Base-by-base conservation (phyloP, 2,797 vertebrate genomes). In the Cryptoprocta ferox region DNA sequence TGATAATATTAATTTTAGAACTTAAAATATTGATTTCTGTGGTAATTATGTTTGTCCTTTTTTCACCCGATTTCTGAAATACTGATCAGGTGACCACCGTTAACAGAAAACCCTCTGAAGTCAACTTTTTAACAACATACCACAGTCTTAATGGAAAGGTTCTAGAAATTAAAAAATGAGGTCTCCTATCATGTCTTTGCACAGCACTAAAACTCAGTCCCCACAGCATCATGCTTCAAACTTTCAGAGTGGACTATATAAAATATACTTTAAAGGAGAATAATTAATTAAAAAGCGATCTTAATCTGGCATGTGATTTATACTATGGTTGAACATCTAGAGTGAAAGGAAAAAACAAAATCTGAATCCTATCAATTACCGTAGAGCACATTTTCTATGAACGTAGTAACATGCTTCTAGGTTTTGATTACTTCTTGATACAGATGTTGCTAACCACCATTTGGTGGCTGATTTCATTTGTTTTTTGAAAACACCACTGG, bases 1-100 rank as follows among this genome's bases (percentile, higher is more conserved):
- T 24, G 89, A 48, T 37, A 63, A 35, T 86, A 90, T 73, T 98
- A 96, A 94, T 65, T 96, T 92, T 83, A 48, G 32, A 82, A 91
- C 81, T 92, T 75, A 94, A 98, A 95, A 96, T 76, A 73, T 48
- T 95, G 21, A 66, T 97, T 97, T 63, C 70, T 65, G 3, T 94
- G 32, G 30, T 32, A 87, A 73, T 84, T 84, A 39, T 12, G 6
- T 91, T 89, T 95, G 63, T 16, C 39, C 32, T 65, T 79, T 88
- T 21, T 86, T 53, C 3, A 88, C 12, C 45, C 13, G 10, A 42
- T 68, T 92, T 86, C 21, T 87, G 32, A 84, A 97, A 56, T 5
- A 65, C 30, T 75, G 21, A 82, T 86, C 32, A 42, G 26, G 2
- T 82, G 9, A 32, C 30, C 37, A 30, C 56, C 66, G 42, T 65